Conservation (phyloP, 1,140 invertebrate genomes). For the Drosophila jambulina region DNA sequence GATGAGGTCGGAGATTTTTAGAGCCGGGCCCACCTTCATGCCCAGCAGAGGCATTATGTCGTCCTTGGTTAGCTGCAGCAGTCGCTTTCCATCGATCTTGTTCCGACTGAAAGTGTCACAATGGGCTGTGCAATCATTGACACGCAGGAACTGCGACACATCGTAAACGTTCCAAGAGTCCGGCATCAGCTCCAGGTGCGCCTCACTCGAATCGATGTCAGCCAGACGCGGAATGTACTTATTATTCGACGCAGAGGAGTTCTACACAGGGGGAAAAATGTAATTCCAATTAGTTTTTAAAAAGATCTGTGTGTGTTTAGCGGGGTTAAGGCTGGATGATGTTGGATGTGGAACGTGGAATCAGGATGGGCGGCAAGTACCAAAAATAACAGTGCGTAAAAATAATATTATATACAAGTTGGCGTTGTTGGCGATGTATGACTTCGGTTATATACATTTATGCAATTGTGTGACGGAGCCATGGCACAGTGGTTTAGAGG, state of each 20-base stretch:
- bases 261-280: conserved; percentile 44
- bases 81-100: conserved; percentile 92
- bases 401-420: conserved; percentile 66
- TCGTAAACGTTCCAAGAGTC: conserved; percentile 92
- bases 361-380: conserved; percentile 45
- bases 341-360: neutral
- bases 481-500: conserved; percentile 21
- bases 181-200: conserved; percentile 88
- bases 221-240: conserved; percentile 84
- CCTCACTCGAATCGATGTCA: conserved; percentile 69
- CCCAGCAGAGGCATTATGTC: conserved; percentile 95
- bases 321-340: conserved; percentile 10
- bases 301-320: neutral
- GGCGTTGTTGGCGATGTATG: conserved; percentile 20
- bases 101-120: conserved; percentile 91
- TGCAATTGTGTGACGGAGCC: conserved; percentile 7
- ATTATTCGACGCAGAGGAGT: conserved; percentile 76
- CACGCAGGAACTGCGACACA: conserved; percentile 94
- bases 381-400: conserved; percentile 82
- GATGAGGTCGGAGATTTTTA: conserved; percentile 97
- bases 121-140: conserved; percentile 96
- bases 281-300: neutral
- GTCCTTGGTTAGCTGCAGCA: conserved; percentile 94
- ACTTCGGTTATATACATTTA: conserved; percentile 39
- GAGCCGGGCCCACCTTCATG: conserved; percentile 96